Evolutionary conservation across 2,113 vertebrate species (phyloP), one percentile per base, ranked within the genome.

Genomic region (Indicator indicator): DNA sequence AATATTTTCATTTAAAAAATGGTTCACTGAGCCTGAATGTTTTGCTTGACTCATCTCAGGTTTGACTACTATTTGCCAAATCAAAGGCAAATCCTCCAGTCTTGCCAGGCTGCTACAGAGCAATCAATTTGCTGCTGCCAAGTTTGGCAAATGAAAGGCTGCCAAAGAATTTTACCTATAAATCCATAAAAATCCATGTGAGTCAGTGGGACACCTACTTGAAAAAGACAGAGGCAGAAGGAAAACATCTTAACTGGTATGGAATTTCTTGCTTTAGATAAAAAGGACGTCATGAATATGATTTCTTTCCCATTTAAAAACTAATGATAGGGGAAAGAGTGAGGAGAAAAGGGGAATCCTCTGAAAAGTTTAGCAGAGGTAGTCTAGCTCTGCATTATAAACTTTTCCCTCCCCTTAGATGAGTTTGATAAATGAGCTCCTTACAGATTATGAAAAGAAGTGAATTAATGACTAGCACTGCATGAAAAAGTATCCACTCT

Each of bases 31-130:
- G 27, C n/a, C n/a, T 77, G 26, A 83, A 73, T 75, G 18, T 56
- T 96, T 94, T 95, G 48, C 84, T 84, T 95, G 88, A 88, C 60
- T 95, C 68, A 63, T 94, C 27, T 89, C 56, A 94, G 68, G 88
- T 93, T 86, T 88, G 60, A 88, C 50, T 83, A 48, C 6, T 16
- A 86, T 95, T 95, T 88, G n/a, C 75, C 64, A 91, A 93, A 91
- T 83, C 46, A 83, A 93, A 93, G 69, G 42, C 56, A 90, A 88
- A 86, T 63, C 30, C 8, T 70, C 36, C 23, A 42, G 30, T 59
- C 20, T 62, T 91, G 60, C 71, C 63, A 95, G 68, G 30, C 40
- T 83, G 68, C 67, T 94, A 91, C 75, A 85, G 46, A 91, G 36
- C 68, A 91, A 59, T 85, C 71, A 76, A 32, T 88, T 89, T 80